These are phyloP conservation scores for Geophilus truncorum DNA, from an alignment of 2,888 invertebrate genomes.

Conservation along the genomic window DNA sequence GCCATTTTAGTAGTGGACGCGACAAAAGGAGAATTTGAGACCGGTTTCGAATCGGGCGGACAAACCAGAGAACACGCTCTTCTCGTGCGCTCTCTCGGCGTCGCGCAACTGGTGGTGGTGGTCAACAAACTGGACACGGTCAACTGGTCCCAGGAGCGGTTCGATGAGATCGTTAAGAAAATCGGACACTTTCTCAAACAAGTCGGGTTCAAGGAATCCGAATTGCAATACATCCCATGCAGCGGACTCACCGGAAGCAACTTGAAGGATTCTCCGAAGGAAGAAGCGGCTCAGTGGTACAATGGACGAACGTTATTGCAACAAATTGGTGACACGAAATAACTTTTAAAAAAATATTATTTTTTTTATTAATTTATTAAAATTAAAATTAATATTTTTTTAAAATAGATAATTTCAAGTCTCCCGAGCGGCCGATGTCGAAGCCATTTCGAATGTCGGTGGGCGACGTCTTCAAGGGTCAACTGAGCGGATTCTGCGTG, in stretches of 20 bases:
- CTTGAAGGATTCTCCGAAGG: slow-evolving; percentile 62
- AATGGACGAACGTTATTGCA: slow-evolving; percentile 75
- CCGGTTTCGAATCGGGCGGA: slow-evolving; percentile 96
- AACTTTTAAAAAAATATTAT: too few relatives aligned
- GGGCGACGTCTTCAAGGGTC: slow-evolving; percentile 88
- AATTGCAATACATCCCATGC: slow-evolving; percentile 86
- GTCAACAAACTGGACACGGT: slow-evolving; percentile 97
- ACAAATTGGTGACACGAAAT: slow-evolving; percentile 76
- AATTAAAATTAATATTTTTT: background rate
- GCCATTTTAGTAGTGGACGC: slow-evolving; percentile 95
- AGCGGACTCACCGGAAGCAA: slow-evolving; percentile 96
- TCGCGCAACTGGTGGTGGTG: slow-evolving; percentile 87
- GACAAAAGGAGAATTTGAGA: slow-evolving; percentile 91
- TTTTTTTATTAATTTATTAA: background rate
- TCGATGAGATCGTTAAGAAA: slow-evolving; percentile 79
- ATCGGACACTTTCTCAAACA: slow-evolving; percentile 78
- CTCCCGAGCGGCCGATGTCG: slow-evolving; percentile 77
- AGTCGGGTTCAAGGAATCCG: slow-evolving; percentile 82
- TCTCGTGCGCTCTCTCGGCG: slow-evolving; percentile 80
- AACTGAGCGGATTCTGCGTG: slow-evolving; percentile 80
- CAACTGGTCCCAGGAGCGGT: slow-evolving; percentile 85
- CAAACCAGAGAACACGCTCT: slow-evolving; percentile 97
- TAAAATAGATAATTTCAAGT: slow-evolving; percentile 66
- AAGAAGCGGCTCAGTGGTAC: slow-evolving; percentile 68
- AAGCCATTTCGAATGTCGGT: slow-evolving; percentile 89